phyloP scores from a whole-genome alignment of 2,113 vertebrate genomes.

The Odobenus rosmarus region DNA sequence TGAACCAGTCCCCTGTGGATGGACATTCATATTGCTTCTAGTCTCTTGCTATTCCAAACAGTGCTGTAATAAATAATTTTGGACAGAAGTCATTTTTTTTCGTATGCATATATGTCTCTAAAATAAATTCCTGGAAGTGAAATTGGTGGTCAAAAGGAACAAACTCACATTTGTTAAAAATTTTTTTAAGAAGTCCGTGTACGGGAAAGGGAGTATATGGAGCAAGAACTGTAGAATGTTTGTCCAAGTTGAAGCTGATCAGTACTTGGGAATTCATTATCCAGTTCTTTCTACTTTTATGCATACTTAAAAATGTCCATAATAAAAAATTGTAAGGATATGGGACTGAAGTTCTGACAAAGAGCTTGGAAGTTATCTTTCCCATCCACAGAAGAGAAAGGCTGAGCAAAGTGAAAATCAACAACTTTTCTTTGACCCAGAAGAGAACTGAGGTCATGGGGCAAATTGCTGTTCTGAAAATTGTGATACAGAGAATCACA shows the following conservation, averaged over 20 bases:
- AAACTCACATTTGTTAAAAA: constrained; percentile 50
- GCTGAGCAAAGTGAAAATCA: not conserved
- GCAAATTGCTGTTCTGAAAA: not conserved
- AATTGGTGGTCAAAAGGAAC: not conserved
- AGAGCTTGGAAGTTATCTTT: not conserved
- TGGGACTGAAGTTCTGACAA: not conserved
- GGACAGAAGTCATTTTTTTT: not conserved
- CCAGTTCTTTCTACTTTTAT: not conserved
- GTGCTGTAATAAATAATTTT: not conserved
- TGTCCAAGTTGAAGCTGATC: not conserved
- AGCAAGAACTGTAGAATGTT: not conserved
- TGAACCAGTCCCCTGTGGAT: not conserved
- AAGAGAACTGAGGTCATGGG: not conserved
- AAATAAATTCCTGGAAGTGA: constrained; percentile 32
- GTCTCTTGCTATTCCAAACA: not conserved
- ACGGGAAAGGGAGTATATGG: not conserved
- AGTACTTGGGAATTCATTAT: not conserved
- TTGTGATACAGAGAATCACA: not conserved
- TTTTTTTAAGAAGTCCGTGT: not conserved
- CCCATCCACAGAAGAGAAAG: not conserved
- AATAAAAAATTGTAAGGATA: not conserved
- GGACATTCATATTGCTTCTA: not conserved
- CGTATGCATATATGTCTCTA: not conserved
- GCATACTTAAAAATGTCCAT: not conserved
- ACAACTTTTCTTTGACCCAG: not conserved